A percentile compares a stretch with the other conserved stretches of the same genome.
These are phyloP conservation scores for Characodon lateralis DNA, from an alignment of 2,797 vertebrate genomes.

Conservation along the genomic window DNA sequence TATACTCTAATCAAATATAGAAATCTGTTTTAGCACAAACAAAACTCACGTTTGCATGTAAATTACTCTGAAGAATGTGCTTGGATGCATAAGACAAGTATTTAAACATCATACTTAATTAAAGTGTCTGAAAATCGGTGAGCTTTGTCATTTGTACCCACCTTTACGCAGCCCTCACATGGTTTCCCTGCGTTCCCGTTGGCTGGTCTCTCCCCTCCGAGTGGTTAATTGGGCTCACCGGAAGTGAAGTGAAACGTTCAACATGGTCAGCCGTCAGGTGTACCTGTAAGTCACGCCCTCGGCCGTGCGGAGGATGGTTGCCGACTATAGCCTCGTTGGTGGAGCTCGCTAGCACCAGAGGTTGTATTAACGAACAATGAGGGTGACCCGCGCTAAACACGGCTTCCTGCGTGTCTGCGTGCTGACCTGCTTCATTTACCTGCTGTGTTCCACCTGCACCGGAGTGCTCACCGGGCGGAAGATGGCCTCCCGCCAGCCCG, in stretches of 20 bases:
- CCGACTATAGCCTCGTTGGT: conserved; percentile 64
- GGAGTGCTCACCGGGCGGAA: conserved; percentile 31
- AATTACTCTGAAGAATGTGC: neutral
- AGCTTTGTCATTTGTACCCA: neutral
- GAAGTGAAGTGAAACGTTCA: conserved; percentile 23
- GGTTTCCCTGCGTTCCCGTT: neutral
- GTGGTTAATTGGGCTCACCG: conserved; percentile 59
- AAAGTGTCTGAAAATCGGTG: neutral
- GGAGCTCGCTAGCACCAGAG: conserved; percentile 69
- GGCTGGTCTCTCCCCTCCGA: conserved; percentile 3
- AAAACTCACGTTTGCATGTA: too few species aligned
- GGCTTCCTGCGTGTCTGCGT: conserved; percentile 48
- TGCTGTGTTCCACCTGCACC: conserved; percentile 58
- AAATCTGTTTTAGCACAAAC: too few species aligned
- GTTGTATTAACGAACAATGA: conserved; percentile 71
- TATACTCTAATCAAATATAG: too few species aligned
- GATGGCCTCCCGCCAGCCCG: conserved; percentile 42
- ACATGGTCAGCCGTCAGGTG: conserved; percentile 47
- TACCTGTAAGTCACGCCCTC: conserved; percentile 48
- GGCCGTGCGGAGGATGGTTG: conserved; percentile 69
- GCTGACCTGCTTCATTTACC: conserved; percentile 58
- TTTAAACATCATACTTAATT: neutral
- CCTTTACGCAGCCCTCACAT: conserved; percentile 38
- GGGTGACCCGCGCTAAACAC: conserved; percentile 49
- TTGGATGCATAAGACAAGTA: neutral